These are phyloP conservation scores for Heterodera schachtii DNA, from an alignment of 1,140 invertebrate species.

Conservation along the genomic window DNA sequence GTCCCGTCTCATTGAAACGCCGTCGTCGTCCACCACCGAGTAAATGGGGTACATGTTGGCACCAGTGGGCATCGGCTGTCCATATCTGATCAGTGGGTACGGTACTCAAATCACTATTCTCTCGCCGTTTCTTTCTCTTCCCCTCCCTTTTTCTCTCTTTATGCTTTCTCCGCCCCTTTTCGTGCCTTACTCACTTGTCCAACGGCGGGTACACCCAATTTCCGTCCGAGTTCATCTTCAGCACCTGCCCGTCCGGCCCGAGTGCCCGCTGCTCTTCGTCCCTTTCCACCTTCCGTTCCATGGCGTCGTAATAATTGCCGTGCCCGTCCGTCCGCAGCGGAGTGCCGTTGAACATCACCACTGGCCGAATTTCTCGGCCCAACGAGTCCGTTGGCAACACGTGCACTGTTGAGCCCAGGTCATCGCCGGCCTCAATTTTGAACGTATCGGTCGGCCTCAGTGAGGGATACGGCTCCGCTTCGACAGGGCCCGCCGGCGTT, in stretches of 20 bases:
- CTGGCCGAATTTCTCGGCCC: conserved; percentile 47
- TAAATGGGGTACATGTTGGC: conserved; percentile 21
- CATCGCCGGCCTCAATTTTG: conserved; percentile 18
- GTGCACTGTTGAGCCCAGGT: conserved; percentile 30
- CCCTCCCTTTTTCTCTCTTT: too few relatives aligned
- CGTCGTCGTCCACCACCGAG: conserved; percentile 29
- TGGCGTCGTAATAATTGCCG: conserved; percentile 33
- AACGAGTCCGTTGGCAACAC: conserved; percentile 46
- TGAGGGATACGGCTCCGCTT: conserved; percentile 23
- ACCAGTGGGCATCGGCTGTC: conserved; percentile 28
- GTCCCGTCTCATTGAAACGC: conserved; percentile 8
- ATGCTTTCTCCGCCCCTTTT: too few relatives aligned
- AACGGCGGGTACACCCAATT: conserved; percentile 57
- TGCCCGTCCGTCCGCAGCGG: conserved; percentile 28
- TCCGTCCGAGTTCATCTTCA: conserved; percentile 49
- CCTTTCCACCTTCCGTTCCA: conserved; percentile 32
- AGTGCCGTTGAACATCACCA: conserved; percentile 49
- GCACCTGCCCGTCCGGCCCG: conserved; percentile 48
- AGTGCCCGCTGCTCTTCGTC: conserved; percentile 45
- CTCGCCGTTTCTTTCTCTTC: too few relatives aligned
- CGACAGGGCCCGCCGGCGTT: neutral
- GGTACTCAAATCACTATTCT: too few relatives aligned
- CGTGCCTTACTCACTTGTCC: conserved; percentile 33
- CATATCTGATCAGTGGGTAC: conserved; percentile 15
- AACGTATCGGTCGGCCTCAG: conserved; percentile 50